Base-by-base conservation (phyloP, 2,797 vertebrate species). In the Bovichtus variegatus region DNA sequence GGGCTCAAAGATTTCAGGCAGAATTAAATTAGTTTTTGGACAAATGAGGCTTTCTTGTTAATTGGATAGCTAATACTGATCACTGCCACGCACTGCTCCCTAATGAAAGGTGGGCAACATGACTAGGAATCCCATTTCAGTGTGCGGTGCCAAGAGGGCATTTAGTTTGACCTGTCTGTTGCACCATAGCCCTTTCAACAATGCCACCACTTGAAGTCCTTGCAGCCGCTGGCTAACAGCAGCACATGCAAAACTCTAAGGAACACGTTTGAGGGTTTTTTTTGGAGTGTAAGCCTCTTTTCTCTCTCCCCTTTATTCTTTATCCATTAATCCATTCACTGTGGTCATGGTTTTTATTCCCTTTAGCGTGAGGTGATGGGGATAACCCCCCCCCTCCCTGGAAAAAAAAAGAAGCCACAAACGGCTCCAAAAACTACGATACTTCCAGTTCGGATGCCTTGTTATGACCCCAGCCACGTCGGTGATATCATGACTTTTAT, bases 281-380 rank as follows among this genome's bases (percentile, higher is more conserved):
- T 81, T 81, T 54, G 77, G 70, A 87, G 62, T 41, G 15, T 84
- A 90, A 88, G 78, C 77, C 57, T 81, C 82, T 86, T 82, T 92
- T 75, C 80, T 60, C 67, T 77, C 41, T 54, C 34, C 8, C n/a
- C 61, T 87, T 85, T 80, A 78, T 85, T 91, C 76, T 81, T 89
- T 68, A 82, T 75, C 76, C 78, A 88, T 85, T 87, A 92, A 92
- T 87, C 90, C 83, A 75, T 87, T 84, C 7, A 51, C 54, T 57
- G 69, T 74, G 82, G 80, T 69, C 55, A 68, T 61, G 47, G 50
- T 66, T 23, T 76, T 86, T 86, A 75, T 85, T 85, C 60, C n/a
- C 65, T 55, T 58, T 61, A 61, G 50, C 27, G 0, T 69, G 74
- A 85, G 77, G 80, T 88, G 80, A 66, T 0, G 4, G 41, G 44